Base-by-base conservation (phyloP, 2,888 invertebrate species). In the Plusia festucae region DNA sequence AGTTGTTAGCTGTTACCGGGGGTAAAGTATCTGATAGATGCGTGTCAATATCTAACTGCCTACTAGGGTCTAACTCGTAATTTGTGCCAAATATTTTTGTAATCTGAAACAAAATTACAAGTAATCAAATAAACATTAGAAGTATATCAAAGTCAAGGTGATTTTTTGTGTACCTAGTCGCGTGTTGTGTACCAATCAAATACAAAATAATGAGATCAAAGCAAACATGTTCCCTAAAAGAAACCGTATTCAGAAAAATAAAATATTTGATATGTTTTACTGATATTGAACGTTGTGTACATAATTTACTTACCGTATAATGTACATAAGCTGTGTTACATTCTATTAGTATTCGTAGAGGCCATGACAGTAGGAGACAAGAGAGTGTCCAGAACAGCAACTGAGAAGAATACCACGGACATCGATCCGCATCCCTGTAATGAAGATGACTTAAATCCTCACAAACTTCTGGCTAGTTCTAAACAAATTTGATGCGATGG, bases 311-410 rank as follows among this genome's bases (percentile, higher is more conserved):
- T 85, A 97, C 97, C 93, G 97, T 97, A 88, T 97, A 98, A 89
- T 97, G 97, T 46, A 97, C 96, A 86, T 97, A 97, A 57, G 97
- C 97, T 7, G 98, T 98, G 86, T 97, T 97, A 91, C 97, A 97
- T 86, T 98, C 97, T 76, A 97, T 97, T 57, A 97, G 93, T 76
- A 98, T 96, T 61, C 98, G 92, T 59, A 98, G 95, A 27, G 98
- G 98, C 98, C 98, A 98, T n/a, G 97, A 97, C 22, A 98, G 95
- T 16, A 98, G 95, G 3, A 97, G 90, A 76, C 97, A 95, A 44
- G 97, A 97, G 0, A 97, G 93, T 24, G 97, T 91, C 98, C 98
- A 98, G 90, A 97, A 98, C 22, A 97, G 95, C 61, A 96, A 88
- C 71, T 97, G 96, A 56, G 97, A 96, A 2, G 97, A 96, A 83